These are phyloP conservation scores for Misgurnus mizolepis DNA, from an alignment of 2,113 vertebrate species.

Conservation along the genomic window DNA sequence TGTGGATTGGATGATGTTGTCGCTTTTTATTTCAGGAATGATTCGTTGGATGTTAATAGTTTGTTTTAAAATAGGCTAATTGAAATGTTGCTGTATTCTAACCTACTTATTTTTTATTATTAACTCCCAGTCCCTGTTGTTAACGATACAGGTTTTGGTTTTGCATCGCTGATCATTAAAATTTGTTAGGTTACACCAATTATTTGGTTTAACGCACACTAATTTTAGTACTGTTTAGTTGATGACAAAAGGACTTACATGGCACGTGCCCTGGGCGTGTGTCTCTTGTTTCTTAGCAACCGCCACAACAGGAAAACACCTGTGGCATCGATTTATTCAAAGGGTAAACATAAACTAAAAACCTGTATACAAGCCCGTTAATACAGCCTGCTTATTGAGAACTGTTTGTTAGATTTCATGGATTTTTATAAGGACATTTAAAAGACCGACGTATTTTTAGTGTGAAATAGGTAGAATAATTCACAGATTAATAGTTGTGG, in stretches of 20 bases:
- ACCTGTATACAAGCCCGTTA: too few relatives aligned
- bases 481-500: neutral
- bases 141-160: neutral
- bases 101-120: too few relatives aligned
- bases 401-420: neutral
- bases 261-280: constrained; percentile 75
- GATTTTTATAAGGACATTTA: neutral
- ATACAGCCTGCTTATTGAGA: neutral
- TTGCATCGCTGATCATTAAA: neutral
- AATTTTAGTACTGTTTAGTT: constrained; percentile 50
- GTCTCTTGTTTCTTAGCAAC: constrained; percentile 80
- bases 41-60: neutral
- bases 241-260: constrained; percentile 72
- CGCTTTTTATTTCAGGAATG: neutral
- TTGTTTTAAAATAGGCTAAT: too few relatives aligned
- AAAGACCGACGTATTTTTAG: neutral
- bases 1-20: neutral
- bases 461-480: neutral
- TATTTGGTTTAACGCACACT: constrained; percentile 7
- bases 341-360: constrained; percentile 33
- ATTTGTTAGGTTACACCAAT: neutral
- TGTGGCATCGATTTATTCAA: constrained; percentile 70
- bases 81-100: too few relatives aligned
- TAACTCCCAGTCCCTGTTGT: too few relatives aligned
- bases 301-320: constrained; percentile 76